A percentile compares a stretch with the other conserved stretches of the same genome.
Evolutionary conservation across 2,797 vertebrate species (phyloP).

Genomic region (Gallinago nigripennis): DNA sequence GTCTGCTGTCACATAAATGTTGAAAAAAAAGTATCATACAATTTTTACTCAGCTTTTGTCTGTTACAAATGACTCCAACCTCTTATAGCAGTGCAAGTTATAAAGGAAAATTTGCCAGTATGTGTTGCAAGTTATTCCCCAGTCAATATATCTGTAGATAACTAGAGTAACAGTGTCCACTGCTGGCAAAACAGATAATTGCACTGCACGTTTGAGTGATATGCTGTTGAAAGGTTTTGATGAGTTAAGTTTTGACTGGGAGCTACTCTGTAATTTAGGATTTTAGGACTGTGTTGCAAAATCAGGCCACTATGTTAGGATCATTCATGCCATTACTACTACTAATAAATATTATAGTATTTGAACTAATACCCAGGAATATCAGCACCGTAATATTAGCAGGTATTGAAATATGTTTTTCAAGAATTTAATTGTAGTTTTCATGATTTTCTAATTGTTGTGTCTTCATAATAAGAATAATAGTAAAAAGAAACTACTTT

Average conservation of each 20-base stretch:
- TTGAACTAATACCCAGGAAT: background rate
- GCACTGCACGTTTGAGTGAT: conserved; percentile 34
- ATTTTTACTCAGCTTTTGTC: background rate
- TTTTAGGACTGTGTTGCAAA: background rate
- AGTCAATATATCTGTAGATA: conserved; percentile 47
- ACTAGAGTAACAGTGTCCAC: conserved; percentile 83
- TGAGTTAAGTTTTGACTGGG: background rate
- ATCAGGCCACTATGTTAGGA: background rate
- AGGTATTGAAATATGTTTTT: background rate
- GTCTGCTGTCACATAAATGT: background rate
- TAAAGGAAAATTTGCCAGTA: background rate
- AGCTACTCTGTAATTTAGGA: background rate
- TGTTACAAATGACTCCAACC: background rate
- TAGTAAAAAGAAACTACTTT: background rate
- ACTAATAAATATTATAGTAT: background rate
- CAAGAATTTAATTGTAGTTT: background rate
- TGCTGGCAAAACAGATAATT: conserved; percentile 79
- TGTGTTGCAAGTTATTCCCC: background rate
- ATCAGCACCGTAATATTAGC: background rate
- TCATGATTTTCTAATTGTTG: background rate
- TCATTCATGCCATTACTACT: background rate
- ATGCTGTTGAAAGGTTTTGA: background rate
- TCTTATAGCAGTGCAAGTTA: background rate
- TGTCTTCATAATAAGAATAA: background rate
- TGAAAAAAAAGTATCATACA: background rate